Conservation (phyloP, 1,140 invertebrate genomes). For the Parapsyche elsis region DNA sequence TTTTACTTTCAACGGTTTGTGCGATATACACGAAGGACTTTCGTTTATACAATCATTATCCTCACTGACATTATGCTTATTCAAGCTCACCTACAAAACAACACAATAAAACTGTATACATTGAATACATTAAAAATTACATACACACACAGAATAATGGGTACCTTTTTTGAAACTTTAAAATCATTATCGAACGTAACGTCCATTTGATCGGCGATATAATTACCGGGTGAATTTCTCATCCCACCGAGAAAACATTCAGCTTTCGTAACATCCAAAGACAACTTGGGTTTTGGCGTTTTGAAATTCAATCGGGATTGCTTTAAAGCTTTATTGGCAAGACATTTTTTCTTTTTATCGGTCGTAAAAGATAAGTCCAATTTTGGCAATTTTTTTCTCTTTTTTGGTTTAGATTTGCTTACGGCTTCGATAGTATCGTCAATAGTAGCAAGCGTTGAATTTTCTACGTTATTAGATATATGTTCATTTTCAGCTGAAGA, state of each 20-base stretch:
- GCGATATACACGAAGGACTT: conserved; percentile 47
- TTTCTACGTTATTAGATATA: conserved; percentile 24
- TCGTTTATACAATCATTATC: conserved; percentile 49
- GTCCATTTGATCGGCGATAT: not conserved
- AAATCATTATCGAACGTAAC: conserved; percentile 35
- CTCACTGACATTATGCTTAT: conserved; percentile 25
- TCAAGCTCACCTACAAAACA: not conserved
- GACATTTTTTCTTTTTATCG: conserved; percentile 30
- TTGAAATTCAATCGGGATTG: conserved; percentile 48
- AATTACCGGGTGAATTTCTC: conserved; percentile 26
- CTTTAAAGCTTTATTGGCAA: conserved; percentile 46
- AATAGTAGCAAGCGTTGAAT: not conserved
- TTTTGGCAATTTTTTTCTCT: not conserved
- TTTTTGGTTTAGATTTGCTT: conserved; percentile 17
- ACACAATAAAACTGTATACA: conserved; percentile 8
- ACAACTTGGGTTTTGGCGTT: conserved; percentile 36
- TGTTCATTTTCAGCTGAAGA: not conserved
- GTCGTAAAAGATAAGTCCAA: conserved; percentile 34
- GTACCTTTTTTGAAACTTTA: not conserved
- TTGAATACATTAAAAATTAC: conserved; percentile 12
- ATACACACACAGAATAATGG: not conserved
- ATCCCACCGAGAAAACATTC: conserved; percentile 47
- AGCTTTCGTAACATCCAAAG: conserved; percentile 39
- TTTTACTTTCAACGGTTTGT: not conserved
- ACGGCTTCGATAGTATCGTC: conserved; percentile 24